Percentiles rank a stretch among this genome's conserved stretches.
These are phyloP conservation scores for Lysiphlebus fabarum DNA, from an alignment of 1,140 invertebrate genomes.

Conservation along the genomic window DNA sequence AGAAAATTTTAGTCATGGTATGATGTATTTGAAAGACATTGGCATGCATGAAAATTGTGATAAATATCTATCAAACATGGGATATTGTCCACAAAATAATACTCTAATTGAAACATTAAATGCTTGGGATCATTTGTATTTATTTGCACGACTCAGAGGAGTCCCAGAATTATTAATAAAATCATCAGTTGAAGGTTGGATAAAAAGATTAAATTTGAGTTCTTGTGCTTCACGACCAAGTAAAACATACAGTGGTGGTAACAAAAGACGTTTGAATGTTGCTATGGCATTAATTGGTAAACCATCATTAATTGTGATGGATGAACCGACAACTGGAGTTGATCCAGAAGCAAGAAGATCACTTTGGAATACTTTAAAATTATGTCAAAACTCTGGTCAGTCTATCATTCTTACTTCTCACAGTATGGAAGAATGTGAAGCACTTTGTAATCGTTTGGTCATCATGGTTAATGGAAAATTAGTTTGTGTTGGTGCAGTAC, in stretches of 20 bases:
- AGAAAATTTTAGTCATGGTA: constrained; percentile 56
- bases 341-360: constrained; percentile 79
- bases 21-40: constrained; percentile 27
- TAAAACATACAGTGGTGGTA: constrained; percentile 79
- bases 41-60: constrained; percentile 15
- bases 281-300: constrained; percentile 83
- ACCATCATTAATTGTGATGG: constrained; percentile 71
- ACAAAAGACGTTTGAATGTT: constrained; percentile 91
- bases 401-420: constrained; percentile 76
- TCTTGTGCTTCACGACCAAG: constrained; percentile 52
- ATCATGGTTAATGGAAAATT: constrained; percentile 86
- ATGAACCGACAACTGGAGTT: constrained; percentile 74
- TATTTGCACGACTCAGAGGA: constrained; percentile 70
- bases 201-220: constrained; percentile 51
- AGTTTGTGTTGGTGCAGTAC: constrained; percentile 66
- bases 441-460: constrained; percentile 76
- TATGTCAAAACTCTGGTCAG: constrained; percentile 62
- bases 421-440: constrained; percentile 91
- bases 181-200: constrained; percentile 54
- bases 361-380: constrained; percentile 71
- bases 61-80: constrained; percentile 57
- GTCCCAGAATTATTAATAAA: constrained; percentile 55
- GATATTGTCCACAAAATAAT: constrained; percentile 72
- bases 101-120: constrained; percentile 69
- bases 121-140: constrained; percentile 64